Evolutionary conservation across 1,140 invertebrate species (phyloP), one percentile per base, ranked within the genome.

Genomic region (Drosophila persimilis): DNA sequence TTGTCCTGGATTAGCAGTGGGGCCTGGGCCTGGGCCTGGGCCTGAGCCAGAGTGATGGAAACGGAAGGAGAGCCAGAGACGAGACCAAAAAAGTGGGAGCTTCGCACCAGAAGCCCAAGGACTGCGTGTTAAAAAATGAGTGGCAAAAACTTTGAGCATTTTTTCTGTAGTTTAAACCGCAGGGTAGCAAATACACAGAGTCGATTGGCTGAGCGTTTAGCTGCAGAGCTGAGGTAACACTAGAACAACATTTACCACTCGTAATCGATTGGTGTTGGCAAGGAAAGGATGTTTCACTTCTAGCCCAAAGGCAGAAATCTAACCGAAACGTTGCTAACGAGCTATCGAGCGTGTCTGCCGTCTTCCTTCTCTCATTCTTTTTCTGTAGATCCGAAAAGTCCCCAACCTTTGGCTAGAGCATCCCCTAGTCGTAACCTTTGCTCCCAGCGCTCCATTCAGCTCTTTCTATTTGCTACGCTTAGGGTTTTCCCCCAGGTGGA

Each of bases 1-100:
- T 88, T 88, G 83, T 88, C 83, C 83, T 89, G 83, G 83, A 88
- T 88, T 88, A 88, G 83, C 84, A 88, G 79, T 45, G 74, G 79
- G 75, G 81, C 73, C 73, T 69, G 58, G 61, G 56, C 35, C 73
- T 69, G 58, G 61, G 56, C 35, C 58, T 41, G 70, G 46, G 24
- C 45, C n/a, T 58, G 48, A 22, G 31, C 45, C 11, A 39, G 11
- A 24, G 56, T 48, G 43, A 67, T 46, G 45, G 43, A 54, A 4
- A 17, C 9, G 9, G 11, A 43, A 2, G 11, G 11, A 22, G 13
- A 29, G 35, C 26, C 35, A 22, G 31, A 11, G 22, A n/a, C 1
- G 7, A 20, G 31, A 35, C 44, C 44, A 11, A 22, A 45, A 46
- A 62, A 53, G 26, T 9, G 29, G 31, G 8, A 46, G 55, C 44